Base-by-base conservation (phyloP, 2,888 invertebrate genomes). In the Pterobdella sp. region DNA sequence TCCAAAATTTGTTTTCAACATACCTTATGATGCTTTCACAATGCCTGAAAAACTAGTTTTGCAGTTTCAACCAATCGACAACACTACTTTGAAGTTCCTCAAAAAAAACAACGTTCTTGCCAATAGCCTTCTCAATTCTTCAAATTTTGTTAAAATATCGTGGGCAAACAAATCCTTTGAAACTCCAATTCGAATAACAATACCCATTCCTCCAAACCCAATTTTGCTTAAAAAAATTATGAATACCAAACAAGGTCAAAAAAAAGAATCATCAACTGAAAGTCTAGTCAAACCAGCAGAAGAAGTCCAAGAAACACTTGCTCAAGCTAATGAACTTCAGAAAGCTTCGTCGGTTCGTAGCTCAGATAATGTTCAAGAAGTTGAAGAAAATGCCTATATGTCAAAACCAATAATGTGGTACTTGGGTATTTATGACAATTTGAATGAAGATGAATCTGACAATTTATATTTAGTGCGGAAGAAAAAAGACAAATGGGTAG, bases 361-460 rank as follows among this genome's bases (percentile, higher is more conserved):
- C 4, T 67, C 63, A 1, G 49, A 18, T 31, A 65, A 32, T 14
- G 56, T 29, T 10, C 70, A 73, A 32, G 70, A 73, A 7, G 56
- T 71, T 14, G 74, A 74, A 22, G 64, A 60, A 18, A 49, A 72
- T 1, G 49, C 34, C 3, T 72, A 35, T n/a, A 32, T n/a, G 1
- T 68, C 67, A 7, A 32, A 69, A n/a, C 75, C 74, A 1, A 69
- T 74, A 0, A 26, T 63, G 7, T 74, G 74, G 74, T 74, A 74
- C 37, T 68, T 74, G 72, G 74, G 74, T 18, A 74, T 73, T 68
- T 74, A 74, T 56, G 72, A 63, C 22, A 68, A 64, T 1, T 68
- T 73, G n/a, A 69, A 68, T n/a, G 73, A 73, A 49, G 74, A 74
- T 35, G 74, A 74, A n/a, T 31, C 68, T 1, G 74, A 74, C 34